A percentile compares a stretch with the other conserved stretches of the same genome.
Conservation (phyloP, 2,113 vertebrate genomes). For the Lates calcarifer region DNA sequence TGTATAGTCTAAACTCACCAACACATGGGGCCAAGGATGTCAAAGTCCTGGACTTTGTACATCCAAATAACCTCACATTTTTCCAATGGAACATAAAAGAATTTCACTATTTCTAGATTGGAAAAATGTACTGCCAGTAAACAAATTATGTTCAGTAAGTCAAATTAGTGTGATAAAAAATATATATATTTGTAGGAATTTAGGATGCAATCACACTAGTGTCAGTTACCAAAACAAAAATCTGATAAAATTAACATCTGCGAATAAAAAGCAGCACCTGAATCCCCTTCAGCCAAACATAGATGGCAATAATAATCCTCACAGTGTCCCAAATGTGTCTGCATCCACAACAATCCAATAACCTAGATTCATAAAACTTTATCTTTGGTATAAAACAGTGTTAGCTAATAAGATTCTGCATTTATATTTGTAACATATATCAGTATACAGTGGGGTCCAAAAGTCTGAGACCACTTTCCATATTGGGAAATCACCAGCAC, state of each 20-base stretch:
- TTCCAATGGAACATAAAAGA: neutral
- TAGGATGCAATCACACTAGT: neutral
- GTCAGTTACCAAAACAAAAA: neutral
- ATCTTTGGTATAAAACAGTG: neutral
- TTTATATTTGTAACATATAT: neutral
- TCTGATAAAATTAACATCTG: neutral
- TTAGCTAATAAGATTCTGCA: neutral
- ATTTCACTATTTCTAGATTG: no score
- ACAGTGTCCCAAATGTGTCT: slow-evolving; percentile 13
- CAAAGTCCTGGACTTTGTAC: neutral
- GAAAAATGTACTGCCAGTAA: neutral
- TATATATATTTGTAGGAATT: neutral
- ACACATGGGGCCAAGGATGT: neutral
- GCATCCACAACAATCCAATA: slow-evolving; percentile 20
- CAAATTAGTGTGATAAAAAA: neutral
- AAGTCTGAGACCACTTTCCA: no score
- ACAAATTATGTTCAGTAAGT: neutral
- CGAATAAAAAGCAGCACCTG: neutral
- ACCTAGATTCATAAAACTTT: slow-evolving; percentile 11
- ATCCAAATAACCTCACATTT: neutral
- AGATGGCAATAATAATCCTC: slow-evolving; percentile 15
- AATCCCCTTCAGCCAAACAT: neutral
- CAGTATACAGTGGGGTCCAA: neutral
- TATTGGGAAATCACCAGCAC: no score
- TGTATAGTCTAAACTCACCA: no score